A percentile compares a stretch with the other conserved stretches of the same genome.
Evolutionary conservation across 1,140 invertebrate genomes (phyloP).

Genomic region (Mylabris phalerata): DNA sequence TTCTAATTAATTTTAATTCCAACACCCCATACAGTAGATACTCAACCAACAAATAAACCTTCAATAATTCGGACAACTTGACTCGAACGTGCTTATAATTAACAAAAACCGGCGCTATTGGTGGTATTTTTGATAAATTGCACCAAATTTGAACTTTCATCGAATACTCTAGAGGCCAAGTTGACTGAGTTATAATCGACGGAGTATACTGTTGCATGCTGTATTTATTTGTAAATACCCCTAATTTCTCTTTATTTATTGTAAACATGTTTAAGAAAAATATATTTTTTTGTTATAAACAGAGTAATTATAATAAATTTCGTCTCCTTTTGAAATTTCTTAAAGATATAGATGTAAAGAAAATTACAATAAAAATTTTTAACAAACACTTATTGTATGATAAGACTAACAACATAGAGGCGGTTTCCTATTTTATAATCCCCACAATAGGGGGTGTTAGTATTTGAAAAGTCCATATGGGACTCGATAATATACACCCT

Average conservation of each 20-base stretch:
- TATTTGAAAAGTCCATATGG: constrained; percentile 15
- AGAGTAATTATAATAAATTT: background rate
- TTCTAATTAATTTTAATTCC: too few species aligned
- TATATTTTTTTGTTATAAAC: background rate
- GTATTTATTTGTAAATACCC: constrained; percentile 7
- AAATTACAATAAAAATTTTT: constrained; percentile 20
- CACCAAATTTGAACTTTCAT: too few species aligned
- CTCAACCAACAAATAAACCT: too few species aligned
- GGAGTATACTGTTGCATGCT: background rate
- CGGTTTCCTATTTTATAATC: constrained; percentile 7
- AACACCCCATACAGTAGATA: too few species aligned
- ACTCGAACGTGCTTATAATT: too few species aligned
- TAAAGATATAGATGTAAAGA: constrained; percentile 30
- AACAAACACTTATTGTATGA: constrained; percentile 5
- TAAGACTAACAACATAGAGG: too few species aligned
- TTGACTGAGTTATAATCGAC: too few species aligned
- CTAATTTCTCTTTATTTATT: background rate
- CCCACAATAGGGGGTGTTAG: background rate
- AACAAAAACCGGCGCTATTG: too few species aligned
- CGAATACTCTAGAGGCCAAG: too few species aligned
- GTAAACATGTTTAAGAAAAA: background rate
- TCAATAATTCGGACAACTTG: too few species aligned
- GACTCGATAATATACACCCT: constrained; percentile 18
- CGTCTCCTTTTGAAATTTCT: constrained; percentile 17
- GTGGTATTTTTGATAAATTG: too few species aligned